Evolutionary conservation across 2,797 vertebrate species (phyloP), one percentile per base, ranked within the genome.

Genomic region (Poecilia wingei): DNA sequence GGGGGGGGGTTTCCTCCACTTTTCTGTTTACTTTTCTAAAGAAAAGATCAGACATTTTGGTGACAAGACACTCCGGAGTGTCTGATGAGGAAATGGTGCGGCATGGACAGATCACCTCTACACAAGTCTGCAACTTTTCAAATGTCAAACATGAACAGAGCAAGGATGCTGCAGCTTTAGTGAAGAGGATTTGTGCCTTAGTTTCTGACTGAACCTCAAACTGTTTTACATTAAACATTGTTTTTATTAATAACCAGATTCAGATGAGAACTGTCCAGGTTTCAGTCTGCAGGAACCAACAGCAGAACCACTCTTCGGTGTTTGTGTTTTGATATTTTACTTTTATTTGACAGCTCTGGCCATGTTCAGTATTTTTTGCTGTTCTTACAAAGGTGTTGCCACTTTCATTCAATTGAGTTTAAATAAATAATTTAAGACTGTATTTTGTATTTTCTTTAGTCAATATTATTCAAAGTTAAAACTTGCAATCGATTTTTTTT

Each of bases 1-100:
- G n/a, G n/a, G n/a, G n/a, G n/a, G n/a, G n/a, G n/a, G n/a, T n/a
- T n/a, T n/a, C 8, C 18, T 75, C 5, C 7, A 10, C 20, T 61
- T 70, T 6, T 3, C 13, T 12, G 18, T 75, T 46, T 46, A 69
- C 13, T 61, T 75, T 43, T 55, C 20, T 4, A 46, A 36, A 47
- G 47, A n/a, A 74, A 73, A 43, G 6, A 41, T 41, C 68, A 74
- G 49, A 74, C 51, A 43, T 61, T 61, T 57, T n/a, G 31, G 43
- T 64, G 57, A 47, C 16, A 33, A 12, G 57, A 36, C 57, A 76
- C 73, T 59, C 39, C 20, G 22, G 73, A 59, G 39, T 74, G 13
- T 64, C 6, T 75, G 57, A 64, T 75, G 43, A 64, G 57, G 28
- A 47, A 75, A 74, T 43, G 51, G 43, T 57, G 39, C 7, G 16